Percentiles rank a stretch among this genome's conserved stretches.
phyloP scores from a whole-genome alignment of 2,888 invertebrate species.

The Tipula helvola region DNA sequence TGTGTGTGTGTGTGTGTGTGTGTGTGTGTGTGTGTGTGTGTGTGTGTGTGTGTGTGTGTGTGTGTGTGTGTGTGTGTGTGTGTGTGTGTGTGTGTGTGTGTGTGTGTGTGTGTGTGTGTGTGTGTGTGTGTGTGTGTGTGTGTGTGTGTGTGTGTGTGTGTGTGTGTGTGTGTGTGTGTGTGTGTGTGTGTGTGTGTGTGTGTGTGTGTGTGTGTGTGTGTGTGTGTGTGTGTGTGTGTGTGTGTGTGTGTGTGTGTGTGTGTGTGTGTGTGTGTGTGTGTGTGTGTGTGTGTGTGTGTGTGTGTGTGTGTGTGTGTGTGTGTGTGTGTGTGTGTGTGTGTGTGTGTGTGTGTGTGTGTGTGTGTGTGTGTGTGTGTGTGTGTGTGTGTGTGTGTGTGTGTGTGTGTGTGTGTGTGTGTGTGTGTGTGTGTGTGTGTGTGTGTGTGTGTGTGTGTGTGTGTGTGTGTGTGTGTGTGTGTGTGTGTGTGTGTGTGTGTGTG shows the following conservation, averaged over 20 bases:
- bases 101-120: neutral
- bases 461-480: neutral
- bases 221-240: neutral
- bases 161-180: neutral
- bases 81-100: neutral
- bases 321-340: neutral
- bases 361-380: neutral
- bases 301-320: neutral
- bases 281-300: neutral
- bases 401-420: neutral
- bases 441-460: neutral
- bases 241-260: neutral
- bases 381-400: neutral
- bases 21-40: neutral
- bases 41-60: neutral
- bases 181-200: neutral
- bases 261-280: neutral
- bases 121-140: neutral
- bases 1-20: neutral
- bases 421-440: neutral
- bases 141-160: neutral
- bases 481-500: neutral
- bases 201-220: neutral
- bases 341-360: neutral
- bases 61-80: neutral